These are phyloP conservation scores for Notamacropus eugenii DNA, from an alignment of 2,797 vertebrate genomes.

Conservation along the genomic window DNA sequence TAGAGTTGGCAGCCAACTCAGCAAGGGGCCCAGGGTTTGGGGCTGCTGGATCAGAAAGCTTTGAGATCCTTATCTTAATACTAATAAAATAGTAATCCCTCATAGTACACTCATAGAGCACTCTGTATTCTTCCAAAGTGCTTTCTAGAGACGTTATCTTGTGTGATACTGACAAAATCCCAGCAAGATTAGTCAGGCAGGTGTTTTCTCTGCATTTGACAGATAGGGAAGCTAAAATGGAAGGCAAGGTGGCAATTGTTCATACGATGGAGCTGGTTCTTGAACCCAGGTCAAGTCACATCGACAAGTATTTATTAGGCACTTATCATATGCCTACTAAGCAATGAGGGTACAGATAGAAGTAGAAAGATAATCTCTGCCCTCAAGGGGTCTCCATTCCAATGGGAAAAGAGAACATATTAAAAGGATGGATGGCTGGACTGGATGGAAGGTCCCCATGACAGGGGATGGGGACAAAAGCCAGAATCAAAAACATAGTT, in stretches of 20 bases:
- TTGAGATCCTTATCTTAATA: conserved; percentile 43
- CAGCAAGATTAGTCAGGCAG: background rate
- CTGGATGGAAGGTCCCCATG: background rate
- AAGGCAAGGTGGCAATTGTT: background rate
- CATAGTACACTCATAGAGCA: background rate
- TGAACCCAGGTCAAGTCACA: background rate
- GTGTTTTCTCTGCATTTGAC: background rate
- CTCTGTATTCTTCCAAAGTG: background rate
- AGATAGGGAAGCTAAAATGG: background rate
- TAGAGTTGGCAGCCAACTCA: background rate
- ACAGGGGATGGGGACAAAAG: background rate
- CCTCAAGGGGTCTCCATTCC: background rate
- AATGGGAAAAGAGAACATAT: background rate
- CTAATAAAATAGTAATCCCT: conserved; percentile 45
- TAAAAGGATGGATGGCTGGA: background rate
- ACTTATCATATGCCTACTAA: background rate
- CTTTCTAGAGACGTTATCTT: conserved; percentile 17
- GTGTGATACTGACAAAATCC: accelerated
- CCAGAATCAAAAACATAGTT: background rate
- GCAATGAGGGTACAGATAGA: background rate
- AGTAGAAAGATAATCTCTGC: background rate
- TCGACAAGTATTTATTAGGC: background rate
- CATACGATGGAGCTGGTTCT: background rate
- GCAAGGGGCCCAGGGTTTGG: background rate
- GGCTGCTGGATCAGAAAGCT: background rate